Percentiles rank a stretch among this genome's conserved stretches.
Conservation (phyloP, 2,888 invertebrate species). For the Mantis religiosa region DNA sequence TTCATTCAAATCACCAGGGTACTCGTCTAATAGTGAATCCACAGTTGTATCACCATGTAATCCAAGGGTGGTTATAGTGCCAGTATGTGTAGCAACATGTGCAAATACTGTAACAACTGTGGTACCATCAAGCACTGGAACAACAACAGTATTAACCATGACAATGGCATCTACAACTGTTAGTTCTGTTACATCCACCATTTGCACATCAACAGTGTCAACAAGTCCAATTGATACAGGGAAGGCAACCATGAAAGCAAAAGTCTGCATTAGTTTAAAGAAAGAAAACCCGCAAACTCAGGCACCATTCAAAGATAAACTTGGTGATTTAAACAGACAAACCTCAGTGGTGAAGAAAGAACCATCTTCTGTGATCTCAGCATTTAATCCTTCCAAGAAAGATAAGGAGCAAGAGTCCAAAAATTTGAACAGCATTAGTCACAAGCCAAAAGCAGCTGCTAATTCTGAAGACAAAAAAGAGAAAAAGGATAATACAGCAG, state of each 20-base stretch:
- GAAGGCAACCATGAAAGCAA: background rate
- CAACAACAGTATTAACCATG: conserved; percentile 27
- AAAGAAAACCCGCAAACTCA: conserved; percentile 18
- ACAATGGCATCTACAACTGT: conserved; percentile 26
- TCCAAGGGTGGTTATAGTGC: conserved; percentile 3
- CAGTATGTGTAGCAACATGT: conserved; percentile 3
- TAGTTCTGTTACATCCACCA: conserved; percentile 21
- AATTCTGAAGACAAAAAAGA: conserved; percentile 20
- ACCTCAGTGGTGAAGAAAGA: conserved; percentile 13
- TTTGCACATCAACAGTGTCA: conserved; percentile 8
- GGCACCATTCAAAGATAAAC: background rate
- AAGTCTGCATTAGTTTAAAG: background rate
- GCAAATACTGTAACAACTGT: conserved; percentile 17
- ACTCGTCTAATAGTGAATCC: background rate
- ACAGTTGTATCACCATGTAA: background rate
- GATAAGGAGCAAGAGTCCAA: conserved; percentile 23
- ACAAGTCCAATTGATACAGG: background rate
- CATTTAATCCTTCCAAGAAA: conserved; percentile 19
- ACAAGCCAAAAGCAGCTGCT: conserved; percentile 12
- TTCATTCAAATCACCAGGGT: conserved; percentile 11
- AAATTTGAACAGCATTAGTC: background rate
- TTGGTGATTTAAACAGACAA: background rate
- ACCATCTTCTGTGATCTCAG: background rate
- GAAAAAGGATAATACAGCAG: conserved; percentile 22
- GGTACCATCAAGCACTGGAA: conserved; percentile 28